Percentiles rank a stretch among this genome's conserved stretches.
These are phyloP conservation scores for Tyria jacobaeae DNA, from an alignment of 2,888 invertebrate species.

Conservation along the genomic window DNA sequence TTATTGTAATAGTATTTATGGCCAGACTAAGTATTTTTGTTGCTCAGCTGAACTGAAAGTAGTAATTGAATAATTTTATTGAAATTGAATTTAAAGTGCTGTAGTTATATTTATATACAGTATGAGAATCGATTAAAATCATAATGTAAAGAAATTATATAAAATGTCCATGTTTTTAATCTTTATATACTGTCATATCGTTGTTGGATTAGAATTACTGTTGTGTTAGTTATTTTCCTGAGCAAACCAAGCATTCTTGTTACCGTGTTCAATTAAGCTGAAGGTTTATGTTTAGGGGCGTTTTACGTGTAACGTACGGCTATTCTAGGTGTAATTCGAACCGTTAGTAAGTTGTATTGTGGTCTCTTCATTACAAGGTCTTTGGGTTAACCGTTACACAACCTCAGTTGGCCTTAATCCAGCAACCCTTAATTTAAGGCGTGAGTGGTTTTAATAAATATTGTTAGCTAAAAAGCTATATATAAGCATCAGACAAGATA, in stretches of 20 bases:
- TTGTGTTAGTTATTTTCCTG: background rate
- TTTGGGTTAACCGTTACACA: slow-evolving; percentile 5
- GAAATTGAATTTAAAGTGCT: too few species aligned
- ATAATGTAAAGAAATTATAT: too few species aligned
- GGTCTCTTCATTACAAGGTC: slow-evolving; percentile 1
- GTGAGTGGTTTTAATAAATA: background rate
- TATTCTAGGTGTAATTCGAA: background rate
- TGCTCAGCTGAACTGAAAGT: too few species aligned
- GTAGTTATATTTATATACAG: too few species aligned
- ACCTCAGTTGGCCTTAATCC: background rate
- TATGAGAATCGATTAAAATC: too few species aligned
- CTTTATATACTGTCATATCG: background rate
- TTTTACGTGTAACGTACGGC: background rate
- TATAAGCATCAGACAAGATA: background rate
- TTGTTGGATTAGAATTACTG: background rate
- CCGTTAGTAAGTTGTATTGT: background rate
- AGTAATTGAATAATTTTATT: too few species aligned
- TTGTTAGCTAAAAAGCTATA: background rate
- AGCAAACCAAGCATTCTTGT: background rate
- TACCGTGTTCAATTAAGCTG: background rate
- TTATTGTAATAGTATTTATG: too few species aligned
- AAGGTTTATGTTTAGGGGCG: background rate
- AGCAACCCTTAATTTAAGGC: background rate
- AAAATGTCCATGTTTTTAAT: too few species aligned
- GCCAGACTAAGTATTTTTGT: too few species aligned